These are phyloP conservation scores for Sandelia bainsii DNA, from an alignment of 2,797 vertebrate genomes.

Conservation along the genomic window DNA sequence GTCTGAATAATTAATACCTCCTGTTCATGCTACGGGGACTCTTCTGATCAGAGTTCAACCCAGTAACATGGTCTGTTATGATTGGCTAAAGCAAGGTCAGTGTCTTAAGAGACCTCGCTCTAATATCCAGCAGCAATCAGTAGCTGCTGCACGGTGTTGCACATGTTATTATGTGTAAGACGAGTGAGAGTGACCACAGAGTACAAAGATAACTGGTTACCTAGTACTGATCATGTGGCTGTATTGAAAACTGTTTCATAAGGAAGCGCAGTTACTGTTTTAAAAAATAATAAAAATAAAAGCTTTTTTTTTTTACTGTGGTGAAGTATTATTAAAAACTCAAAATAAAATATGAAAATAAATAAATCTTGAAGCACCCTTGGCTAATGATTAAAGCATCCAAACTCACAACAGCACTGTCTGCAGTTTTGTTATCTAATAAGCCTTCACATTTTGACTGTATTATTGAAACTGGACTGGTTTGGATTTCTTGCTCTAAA, in stretches of 20 bases:
- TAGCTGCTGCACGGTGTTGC: constrained; percentile 47
- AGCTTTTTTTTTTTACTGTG: not conserved
- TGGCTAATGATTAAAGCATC: not conserved
- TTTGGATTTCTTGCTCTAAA: not conserved
- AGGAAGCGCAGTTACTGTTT: not conserved
- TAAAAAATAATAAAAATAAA: not conserved
- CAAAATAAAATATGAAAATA: not conserved
- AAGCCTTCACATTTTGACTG: not conserved
- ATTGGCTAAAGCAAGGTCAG: constrained; percentile 78
- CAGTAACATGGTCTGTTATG: constrained; percentile 61
- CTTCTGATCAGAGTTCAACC: constrained; percentile 63
- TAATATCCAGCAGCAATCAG: constrained; percentile 79
- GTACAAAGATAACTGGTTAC: constrained; percentile 31
- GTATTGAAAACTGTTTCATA: constrained; percentile 1
- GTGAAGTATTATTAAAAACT: not conserved
- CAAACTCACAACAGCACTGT: not conserved
- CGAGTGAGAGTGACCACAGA: constrained; percentile 45
- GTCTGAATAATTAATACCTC: constrained; percentile 77
- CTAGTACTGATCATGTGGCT: constrained; percentile 3
- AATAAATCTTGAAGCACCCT: not conserved
- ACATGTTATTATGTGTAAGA: constrained; percentile 63
- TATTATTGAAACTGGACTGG: not conserved
- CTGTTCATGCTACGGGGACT: constrained; percentile 56
- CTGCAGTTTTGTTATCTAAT: not conserved
- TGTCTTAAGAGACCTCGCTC: constrained; percentile 70